phyloP scores from a whole-genome alignment of 2,113 vertebrate genomes.

The Aldabrachelys gigantea region DNA sequence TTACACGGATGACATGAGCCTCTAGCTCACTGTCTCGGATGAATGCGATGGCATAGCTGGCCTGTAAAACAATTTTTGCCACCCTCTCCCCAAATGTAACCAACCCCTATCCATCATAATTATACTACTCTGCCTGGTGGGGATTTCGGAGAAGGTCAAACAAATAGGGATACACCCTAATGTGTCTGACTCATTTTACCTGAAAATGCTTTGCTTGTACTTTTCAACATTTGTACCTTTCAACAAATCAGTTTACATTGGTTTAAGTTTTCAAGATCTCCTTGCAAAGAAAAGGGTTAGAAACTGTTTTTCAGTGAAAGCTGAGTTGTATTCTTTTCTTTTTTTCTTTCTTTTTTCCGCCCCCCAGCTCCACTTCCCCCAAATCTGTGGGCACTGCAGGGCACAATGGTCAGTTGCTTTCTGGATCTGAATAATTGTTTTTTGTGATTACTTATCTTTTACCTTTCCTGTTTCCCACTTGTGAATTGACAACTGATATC shows the following conservation, averaged over 20 bases:
- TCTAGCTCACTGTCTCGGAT: neutral
- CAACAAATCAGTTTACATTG: neutral
- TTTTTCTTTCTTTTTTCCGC: neutral
- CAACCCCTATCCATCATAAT: neutral
- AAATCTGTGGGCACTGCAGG: neutral
- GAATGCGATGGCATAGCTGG: neutral
- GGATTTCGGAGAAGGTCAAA: neutral
- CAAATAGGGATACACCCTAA: neutral
- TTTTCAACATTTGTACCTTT: fast-evolving
- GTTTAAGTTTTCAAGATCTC: neutral
- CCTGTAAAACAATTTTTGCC: neutral
- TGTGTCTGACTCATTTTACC: fast-evolving
- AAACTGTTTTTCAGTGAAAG: neutral
- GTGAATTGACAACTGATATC: neutral
- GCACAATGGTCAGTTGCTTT: neutral
- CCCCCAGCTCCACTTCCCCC: neutral
- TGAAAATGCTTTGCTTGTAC: neutral
- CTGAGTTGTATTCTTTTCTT: neutral
- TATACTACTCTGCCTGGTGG: neutral
- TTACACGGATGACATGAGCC: neutral
- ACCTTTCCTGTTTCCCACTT: neutral
- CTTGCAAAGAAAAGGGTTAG: neutral
- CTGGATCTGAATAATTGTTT: neutral
- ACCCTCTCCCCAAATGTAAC: fast-evolving
- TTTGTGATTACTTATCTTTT: neutral